phyloP scores from a whole-genome alignment of 1,140 invertebrate genomes.

The Telenomus remus region DNA sequence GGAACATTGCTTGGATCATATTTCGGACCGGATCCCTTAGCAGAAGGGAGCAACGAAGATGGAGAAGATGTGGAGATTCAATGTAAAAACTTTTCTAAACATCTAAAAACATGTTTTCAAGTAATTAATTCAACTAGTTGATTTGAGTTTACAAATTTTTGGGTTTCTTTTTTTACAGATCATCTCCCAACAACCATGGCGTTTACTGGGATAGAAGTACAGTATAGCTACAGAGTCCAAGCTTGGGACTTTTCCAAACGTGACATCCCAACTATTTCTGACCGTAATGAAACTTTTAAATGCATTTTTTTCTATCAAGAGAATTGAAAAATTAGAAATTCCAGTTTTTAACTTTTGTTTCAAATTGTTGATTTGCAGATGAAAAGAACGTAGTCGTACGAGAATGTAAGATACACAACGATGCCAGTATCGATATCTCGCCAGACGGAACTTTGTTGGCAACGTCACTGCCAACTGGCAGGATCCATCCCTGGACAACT shows the following conservation, averaged over 20 bases:
- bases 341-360: neutral
- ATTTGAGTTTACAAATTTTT: too few relatives aligned
- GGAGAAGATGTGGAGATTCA: neutral
- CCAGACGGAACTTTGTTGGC: slow-evolving; percentile 86
- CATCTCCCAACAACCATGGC: slow-evolving; percentile 61
- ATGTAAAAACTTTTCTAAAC: neutral
- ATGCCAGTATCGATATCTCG: slow-evolving; percentile 90
- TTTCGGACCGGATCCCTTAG: neutral
- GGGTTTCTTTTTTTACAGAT: slow-evolving; percentile 50
- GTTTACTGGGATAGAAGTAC: slow-evolving; percentile 62
- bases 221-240: slow-evolving; percentile 83
- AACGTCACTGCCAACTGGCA: slow-evolving; percentile 81
- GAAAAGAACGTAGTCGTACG: slow-evolving; percentile 86
- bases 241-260: slow-evolving; percentile 87
- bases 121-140: too few relatives aligned
- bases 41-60: neutral
- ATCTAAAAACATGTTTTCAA: too few relatives aligned
- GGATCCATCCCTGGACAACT: slow-evolving; percentile 79
- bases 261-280: slow-evolving; percentile 83
- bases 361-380: too few relatives aligned
- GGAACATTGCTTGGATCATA: neutral
- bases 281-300: slow-evolving; percentile 77
- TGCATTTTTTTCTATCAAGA: slow-evolving; percentile 8
- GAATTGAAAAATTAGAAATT: slow-evolving; percentile 14
- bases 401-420: slow-evolving; percentile 90